phyloP scores from a whole-genome alignment of 23 tunicate genomes.

The Corella eumyota region DNA sequence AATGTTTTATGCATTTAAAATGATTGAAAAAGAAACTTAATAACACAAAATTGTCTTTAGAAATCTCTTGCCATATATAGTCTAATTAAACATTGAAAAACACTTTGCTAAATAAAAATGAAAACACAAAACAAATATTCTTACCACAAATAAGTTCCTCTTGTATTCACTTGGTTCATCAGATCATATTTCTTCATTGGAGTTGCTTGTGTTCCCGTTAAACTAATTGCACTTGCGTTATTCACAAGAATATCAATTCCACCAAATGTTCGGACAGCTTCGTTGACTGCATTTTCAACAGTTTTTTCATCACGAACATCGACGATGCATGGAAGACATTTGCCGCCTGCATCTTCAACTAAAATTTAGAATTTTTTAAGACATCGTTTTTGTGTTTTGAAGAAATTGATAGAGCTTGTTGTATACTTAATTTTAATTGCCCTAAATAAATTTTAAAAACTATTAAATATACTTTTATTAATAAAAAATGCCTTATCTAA shows the following conservation, averaged over 20 bases:
- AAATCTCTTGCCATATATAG: too few relatives aligned
- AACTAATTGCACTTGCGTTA: constrained; percentile 96
- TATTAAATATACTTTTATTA: too few relatives aligned
- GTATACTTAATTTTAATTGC: too few relatives aligned
- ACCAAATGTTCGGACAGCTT: constrained; percentile 90
- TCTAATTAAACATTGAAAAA: too few relatives aligned
- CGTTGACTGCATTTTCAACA: constrained; percentile 64
- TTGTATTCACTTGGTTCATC: constrained; percentile 89
- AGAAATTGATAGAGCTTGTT: too few relatives aligned
- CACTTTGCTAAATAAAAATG: too few relatives aligned
- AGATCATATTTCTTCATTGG: constrained; percentile 95
- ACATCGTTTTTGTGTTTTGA: neutral
- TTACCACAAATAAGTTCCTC: constrained; percentile 88
- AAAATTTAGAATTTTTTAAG: neutral
- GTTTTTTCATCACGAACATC: constrained; percentile 85
- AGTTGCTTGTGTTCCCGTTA: constrained; percentile 81
- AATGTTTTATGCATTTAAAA: too few relatives aligned
- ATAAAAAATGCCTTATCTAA: too few relatives aligned
- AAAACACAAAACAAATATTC: neutral
- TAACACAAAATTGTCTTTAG: too few relatives aligned
- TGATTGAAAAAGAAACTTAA: too few relatives aligned
- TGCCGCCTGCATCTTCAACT: constrained; percentile 97
- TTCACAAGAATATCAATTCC: constrained; percentile 95
- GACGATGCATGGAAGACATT: constrained; percentile 89
- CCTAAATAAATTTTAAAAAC: too few relatives aligned